phyloP scores from a whole-genome alignment of 2,113 vertebrate genomes.

The Chelonoidis abingdonii region DNA sequence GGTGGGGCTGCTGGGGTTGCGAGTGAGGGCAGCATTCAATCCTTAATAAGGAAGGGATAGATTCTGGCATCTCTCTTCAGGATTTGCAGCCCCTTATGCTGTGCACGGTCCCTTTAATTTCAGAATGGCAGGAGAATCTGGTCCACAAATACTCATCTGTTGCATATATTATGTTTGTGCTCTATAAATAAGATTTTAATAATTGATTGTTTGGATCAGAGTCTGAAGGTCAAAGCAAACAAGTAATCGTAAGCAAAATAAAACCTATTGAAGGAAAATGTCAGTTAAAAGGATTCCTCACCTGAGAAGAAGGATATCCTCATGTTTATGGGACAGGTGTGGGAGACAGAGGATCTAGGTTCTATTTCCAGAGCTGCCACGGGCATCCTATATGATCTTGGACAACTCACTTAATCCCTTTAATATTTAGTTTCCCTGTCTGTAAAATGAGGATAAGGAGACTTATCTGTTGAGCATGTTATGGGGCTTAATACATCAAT shows the following conservation, averaged over 20 bases:
- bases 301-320: background rate
- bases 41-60: background rate
- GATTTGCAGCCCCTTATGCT: background rate
- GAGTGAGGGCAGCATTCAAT: background rate
- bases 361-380: background rate
- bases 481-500: background rate
- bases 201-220: background rate
- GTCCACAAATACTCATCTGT: background rate
- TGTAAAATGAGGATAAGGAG: slow-evolving; percentile 20
- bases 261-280: background rate
- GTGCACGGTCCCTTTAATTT: slow-evolving; percentile 15
- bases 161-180: background rate
- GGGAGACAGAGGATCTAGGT: background rate
- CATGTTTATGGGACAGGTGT: background rate
- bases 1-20: background rate
- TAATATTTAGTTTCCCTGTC: background rate
- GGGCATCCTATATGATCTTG: background rate
- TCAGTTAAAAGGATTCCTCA: background rate
- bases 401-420: background rate
- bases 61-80: background rate
- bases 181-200: background rate
- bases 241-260: background rate
- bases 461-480: background rate
- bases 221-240: background rate
- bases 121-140: background rate